Conservation (phyloP, 2,113 vertebrate species). For the Chamaetylas fuelleborni region DNA sequence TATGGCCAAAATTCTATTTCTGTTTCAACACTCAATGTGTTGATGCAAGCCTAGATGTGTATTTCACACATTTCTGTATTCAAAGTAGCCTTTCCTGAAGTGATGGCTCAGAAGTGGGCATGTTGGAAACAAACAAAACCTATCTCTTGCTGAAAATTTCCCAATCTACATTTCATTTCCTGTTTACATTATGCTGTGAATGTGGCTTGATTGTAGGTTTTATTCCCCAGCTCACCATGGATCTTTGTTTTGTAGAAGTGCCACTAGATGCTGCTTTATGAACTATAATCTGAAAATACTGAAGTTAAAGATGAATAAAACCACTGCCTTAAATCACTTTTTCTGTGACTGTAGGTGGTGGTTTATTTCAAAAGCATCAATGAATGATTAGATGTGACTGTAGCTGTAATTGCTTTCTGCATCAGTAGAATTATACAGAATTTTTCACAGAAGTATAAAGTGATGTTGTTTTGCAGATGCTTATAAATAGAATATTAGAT, state of each 20-base stretch:
- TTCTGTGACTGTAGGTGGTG: background rate
- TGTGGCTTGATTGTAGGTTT: background rate
- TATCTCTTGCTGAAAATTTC: background rate
- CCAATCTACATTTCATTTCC: background rate
- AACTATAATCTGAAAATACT: background rate
- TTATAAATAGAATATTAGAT: slow-evolving; percentile 51
- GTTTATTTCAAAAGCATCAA: slow-evolving; percentile 3
- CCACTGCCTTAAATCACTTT: background rate
- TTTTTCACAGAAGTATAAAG: slow-evolving; percentile 26
- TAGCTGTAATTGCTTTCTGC: slow-evolving; percentile 20
- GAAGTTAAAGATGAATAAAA: slow-evolving; percentile 6
- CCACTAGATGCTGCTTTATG: background rate
- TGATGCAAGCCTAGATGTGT: background rate
- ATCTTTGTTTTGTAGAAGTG: background rate
- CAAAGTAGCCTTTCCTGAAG: background rate
- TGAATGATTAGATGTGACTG: background rate
- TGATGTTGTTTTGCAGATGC: slow-evolving; percentile 7
- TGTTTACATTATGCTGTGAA: background rate
- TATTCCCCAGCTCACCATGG: background rate
- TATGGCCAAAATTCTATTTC: background rate
- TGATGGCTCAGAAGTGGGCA: background rate
- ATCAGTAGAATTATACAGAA: background rate
- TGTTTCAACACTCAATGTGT: background rate
- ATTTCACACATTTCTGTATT: background rate
- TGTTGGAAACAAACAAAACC: background rate